A percentile compares a stretch with the other conserved stretches of the same genome.
Evolutionary conservation across 2,797 vertebrate species (phyloP).

Genomic region (Tadarida brasiliensis): DNA sequence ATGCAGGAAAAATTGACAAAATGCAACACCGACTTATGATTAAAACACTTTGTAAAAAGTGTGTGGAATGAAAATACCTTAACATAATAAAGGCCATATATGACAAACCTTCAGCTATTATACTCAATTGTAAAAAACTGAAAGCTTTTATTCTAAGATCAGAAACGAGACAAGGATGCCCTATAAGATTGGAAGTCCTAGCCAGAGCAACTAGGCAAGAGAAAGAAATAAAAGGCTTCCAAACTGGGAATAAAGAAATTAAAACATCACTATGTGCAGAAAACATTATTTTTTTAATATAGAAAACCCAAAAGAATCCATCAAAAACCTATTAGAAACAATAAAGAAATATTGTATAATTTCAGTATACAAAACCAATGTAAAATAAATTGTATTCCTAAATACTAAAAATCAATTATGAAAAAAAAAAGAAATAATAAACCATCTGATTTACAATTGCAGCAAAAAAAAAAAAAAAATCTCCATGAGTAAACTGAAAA

Average conservation of each 20-base stretch:
- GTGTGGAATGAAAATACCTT: not conserved
- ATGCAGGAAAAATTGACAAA: not conserved
- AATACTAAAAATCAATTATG: not conserved
- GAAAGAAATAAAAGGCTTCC: not conserved
- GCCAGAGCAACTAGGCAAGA: not conserved
- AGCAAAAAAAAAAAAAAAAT: not conserved
- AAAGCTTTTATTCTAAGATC: too few species aligned
- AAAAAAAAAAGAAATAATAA: not conserved
- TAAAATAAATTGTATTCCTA: not conserved
- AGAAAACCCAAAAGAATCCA: not conserved
- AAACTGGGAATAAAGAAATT: not conserved
- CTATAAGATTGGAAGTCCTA: not conserved
- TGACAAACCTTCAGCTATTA: not conserved
- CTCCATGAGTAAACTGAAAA: too few species aligned
- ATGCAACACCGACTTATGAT: not conserved
- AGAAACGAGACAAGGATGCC: not conserved
- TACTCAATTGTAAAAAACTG: not conserved
- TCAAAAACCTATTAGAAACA: not conserved
- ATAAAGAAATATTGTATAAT: too few species aligned
- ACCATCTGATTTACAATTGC: too few species aligned
- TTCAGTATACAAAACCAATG: not conserved
- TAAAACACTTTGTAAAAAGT: not conserved
- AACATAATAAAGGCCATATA: not conserved
- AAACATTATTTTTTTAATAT: too few species aligned
- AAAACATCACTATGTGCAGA: too few species aligned